Evolutionary conservation across 2,113 vertebrate species (phyloP).

Genomic region (Puma concolor): DNA sequence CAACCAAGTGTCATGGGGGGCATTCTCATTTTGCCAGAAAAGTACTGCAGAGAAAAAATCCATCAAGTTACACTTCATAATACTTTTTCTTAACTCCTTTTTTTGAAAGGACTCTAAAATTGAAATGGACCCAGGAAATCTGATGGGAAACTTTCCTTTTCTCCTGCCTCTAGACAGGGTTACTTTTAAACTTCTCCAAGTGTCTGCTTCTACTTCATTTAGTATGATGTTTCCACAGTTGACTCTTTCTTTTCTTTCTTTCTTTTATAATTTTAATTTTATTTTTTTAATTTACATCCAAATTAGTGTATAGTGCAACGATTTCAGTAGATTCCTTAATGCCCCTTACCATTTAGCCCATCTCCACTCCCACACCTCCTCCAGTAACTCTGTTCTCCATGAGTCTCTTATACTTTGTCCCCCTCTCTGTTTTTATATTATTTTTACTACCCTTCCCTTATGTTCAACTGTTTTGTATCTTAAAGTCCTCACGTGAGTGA

Average conservation of each 20-base stretch:
- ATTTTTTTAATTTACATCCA: no score
- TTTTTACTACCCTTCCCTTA: no score
- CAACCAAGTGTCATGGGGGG: background rate
- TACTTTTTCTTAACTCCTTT: background rate
- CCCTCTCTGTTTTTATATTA: no score
- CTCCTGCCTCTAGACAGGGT: background rate
- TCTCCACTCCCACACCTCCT: no score
- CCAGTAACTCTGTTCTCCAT: no score
- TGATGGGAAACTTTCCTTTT: background rate
- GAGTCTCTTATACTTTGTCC: no score
- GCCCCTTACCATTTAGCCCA: no score
- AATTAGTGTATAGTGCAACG: no score
- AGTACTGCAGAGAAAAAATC: background rate
- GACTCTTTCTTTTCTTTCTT: background rate
- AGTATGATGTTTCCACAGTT: background rate
- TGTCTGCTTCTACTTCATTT: constrained; percentile 25
- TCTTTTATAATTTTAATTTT: no score
- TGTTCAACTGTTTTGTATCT: no score
- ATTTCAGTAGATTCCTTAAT: no score
- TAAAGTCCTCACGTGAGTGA: no score
- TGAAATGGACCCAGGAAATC: background rate
- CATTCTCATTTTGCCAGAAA: constrained; percentile 21
- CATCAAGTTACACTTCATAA: background rate
- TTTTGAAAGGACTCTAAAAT: constrained; percentile 22
- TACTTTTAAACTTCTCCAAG: background rate